These are phyloP conservation scores for Pseudopleuronectes americanus DNA, from an alignment of 2,797 vertebrate genomes.

Conservation along the genomic window DNA sequence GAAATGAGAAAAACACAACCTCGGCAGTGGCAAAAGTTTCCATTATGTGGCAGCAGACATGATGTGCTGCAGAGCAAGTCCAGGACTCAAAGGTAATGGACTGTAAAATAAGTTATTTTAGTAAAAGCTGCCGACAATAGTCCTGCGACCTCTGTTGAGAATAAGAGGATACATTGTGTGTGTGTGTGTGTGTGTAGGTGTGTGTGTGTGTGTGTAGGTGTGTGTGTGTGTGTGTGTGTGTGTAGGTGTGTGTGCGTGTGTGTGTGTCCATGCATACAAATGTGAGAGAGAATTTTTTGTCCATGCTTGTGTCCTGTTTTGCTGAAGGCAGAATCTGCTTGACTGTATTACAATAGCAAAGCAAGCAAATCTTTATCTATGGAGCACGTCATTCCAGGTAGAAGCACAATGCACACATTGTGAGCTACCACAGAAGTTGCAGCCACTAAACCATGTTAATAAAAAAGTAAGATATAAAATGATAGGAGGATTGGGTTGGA, in stretches of 20 bases:
- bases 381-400: too few relatives aligned
- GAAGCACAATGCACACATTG: too few relatives aligned
- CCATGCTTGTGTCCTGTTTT: not conserved
- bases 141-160: slow-evolving; percentile 29
- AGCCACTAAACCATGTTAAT: too few relatives aligned
- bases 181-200: not conserved
- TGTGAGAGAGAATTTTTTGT: not conserved
- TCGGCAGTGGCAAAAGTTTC: slow-evolving; percentile 1
- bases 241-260: not conserved
- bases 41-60: slow-evolving; percentile 4
- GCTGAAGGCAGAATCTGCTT: not conserved
- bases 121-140: slow-evolving; percentile 26
- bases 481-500: too few relatives aligned
- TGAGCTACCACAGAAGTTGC: too few relatives aligned
- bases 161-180: not conserved
- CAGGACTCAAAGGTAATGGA: slow-evolving; percentile 31
- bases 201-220: not conserved
- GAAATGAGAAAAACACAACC: not conserved
- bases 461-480: too few relatives aligned
- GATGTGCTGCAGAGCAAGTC: slow-evolving; percentile 30
- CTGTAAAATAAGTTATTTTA: slow-evolving; percentile 35
- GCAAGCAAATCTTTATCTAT: too few relatives aligned
- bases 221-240: too few relatives aligned
- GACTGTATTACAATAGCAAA: too few relatives aligned
- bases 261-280: slow-evolving; percentile 2